A percentile compares a stretch with the other conserved stretches of the same genome.
phyloP scores from a whole-genome alignment of 37 sponge, comb jelly and placozoan species.

The Mnemiopsis leidyi region DNA sequence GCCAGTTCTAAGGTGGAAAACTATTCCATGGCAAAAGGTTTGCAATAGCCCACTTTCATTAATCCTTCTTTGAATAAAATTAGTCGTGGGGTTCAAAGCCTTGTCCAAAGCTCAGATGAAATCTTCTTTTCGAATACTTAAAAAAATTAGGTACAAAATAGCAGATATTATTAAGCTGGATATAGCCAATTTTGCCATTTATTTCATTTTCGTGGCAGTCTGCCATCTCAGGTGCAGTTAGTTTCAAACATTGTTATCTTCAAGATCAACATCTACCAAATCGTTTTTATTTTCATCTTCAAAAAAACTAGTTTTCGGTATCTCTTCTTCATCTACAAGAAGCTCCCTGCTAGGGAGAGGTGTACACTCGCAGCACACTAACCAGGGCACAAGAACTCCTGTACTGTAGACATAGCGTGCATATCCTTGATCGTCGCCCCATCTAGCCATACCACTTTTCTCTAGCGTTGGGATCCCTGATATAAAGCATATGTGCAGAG shows the following conservation, averaged over 20 bases:
- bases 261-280: background rate
- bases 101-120: no score
- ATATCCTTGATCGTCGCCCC: slow-evolving; percentile 4
- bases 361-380: slow-evolving; percentile 42
- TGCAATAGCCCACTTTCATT: no score
- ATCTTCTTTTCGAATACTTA: no score
- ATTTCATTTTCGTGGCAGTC: no score
- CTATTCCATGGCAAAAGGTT: no score
- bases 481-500: slow-evolving; percentile 52
- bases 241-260: background rate
- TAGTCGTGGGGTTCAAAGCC: no score
- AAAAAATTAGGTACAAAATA: no score
- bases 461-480: slow-evolving; percentile 72
- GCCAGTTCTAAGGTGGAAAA: no score
- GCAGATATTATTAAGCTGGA: no score
- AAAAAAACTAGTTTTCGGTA: background rate
- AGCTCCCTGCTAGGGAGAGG: background rate
- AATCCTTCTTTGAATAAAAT: no score
- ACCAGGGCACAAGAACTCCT: slow-evolving; percentile 8
- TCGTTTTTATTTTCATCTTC: background rate
- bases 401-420: background rate
- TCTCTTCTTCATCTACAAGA: background rate
- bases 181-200: no score
- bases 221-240: no score
- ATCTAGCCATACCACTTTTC: background rate